Evolutionary conservation across 2,888 invertebrate genomes (phyloP).

Genomic region (Mamestra brassicae): DNA sequence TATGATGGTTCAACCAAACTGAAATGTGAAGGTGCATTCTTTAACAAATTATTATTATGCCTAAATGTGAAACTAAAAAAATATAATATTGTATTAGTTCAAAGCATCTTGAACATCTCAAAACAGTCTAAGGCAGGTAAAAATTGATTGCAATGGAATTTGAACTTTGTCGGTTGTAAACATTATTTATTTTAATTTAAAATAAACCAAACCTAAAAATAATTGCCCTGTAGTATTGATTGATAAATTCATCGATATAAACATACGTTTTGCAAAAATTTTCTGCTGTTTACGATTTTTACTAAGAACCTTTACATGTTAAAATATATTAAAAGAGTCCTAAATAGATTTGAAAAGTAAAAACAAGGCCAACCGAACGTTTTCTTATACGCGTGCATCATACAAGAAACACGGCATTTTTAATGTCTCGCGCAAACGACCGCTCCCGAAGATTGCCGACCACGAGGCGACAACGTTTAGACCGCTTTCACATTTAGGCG

Average conservation of each 20-base stretch:
- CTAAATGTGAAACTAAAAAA: not conserved
- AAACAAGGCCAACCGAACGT: not conserved
- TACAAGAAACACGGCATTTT: not conserved
- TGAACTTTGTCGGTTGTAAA: no score
- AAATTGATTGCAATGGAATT: no score
- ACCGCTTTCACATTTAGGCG: no score
- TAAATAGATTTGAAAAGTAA: not conserved
- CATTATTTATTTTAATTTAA: no score
- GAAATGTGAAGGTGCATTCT: not conserved
- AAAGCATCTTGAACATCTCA: no score
- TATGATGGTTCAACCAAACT: slow-evolving; percentile 7
- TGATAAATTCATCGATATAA: not conserved
- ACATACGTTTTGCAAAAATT: not conserved
- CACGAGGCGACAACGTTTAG: not conserved
- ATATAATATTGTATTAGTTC: no score
- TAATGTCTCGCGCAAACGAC: not conserved
- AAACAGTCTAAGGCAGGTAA: no score
- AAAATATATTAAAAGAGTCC: not conserved
- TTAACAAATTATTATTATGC: slow-evolving; percentile 1
- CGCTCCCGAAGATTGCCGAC: not conserved
- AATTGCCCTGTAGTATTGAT: not conserved
- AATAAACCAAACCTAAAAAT: no score
- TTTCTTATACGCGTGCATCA: no score
- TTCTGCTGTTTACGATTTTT: not conserved
- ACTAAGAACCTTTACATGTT: not conserved